Conservation (phyloP, 1,140 invertebrate species). For the fruit fly (Drosophila melanogaster) region Release_6_plus_ISO1_MT NT_033779.5:23000001-23000500, state of each 20-base stretch:
- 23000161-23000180: slow-evolving; percentile 89
- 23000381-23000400: slow-evolving; percentile 91
- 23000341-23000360: slow-evolving; percentile 88
- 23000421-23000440: slow-evolving; percentile 91
- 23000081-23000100: slow-evolving; percentile 93
- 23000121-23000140: slow-evolving; percentile 92
- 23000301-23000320: slow-evolving; percentile 94
- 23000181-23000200: slow-evolving; percentile 93
- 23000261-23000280: slow-evolving; percentile 88
- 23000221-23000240: slow-evolving; percentile 95
- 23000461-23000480: slow-evolving; percentile 92
- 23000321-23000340: slow-evolving; percentile 91
- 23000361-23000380: slow-evolving; percentile 90
- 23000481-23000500: slow-evolving; percentile 91
- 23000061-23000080: slow-evolving; percentile 94
- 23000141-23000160: slow-evolving; percentile 92
- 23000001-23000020: slow-evolving; percentile 92
- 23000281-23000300: slow-evolving; percentile 92
- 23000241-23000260: slow-evolving; percentile 96
- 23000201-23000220: slow-evolving; percentile 95
- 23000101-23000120: slow-evolving; percentile 90
- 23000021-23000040: slow-evolving; percentile 88
- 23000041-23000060: slow-evolving; percentile 87
- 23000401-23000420: slow-evolving; percentile 90
- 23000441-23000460: slow-evolving; percentile 96